Evolutionary conservation across 2,888 invertebrate species (phyloP).

Genomic region (Hemicrepidius hirtus): DNA sequence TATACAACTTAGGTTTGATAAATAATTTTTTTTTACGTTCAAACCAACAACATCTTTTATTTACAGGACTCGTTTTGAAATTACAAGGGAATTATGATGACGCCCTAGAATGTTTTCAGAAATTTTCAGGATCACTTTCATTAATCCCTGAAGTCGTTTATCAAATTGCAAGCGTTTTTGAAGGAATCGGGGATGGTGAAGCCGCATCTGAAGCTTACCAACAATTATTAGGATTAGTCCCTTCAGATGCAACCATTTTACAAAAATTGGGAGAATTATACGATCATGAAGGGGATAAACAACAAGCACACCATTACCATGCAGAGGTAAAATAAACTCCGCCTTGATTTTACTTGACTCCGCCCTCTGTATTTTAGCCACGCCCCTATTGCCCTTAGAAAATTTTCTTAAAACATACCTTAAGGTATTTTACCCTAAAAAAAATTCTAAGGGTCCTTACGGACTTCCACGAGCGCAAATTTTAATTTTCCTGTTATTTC

Average conservation of each 20-base stretch:
- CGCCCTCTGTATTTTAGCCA: no score
- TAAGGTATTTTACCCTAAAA: no score
- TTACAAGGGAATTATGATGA: constrained; percentile 81
- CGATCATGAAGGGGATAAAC: constrained; percentile 92
- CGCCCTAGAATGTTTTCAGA: constrained; percentile 86
- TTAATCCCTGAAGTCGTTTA: constrained; percentile 79
- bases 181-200: constrained; percentile 78
- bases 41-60: no score
- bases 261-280: constrained; percentile 93
- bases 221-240: constrained; percentile 86
- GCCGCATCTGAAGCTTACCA: constrained; percentile 81
- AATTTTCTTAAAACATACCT: no score
- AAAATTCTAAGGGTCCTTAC: no score
- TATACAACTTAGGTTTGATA: constrained; percentile 84
- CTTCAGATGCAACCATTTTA: constrained; percentile 93
- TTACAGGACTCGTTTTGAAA: constrained; percentile 80
- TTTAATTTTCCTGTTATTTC: constrained; percentile 55
- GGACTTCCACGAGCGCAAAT: no score
- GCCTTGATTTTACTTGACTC: no score
- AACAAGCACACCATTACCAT: constrained; percentile 90
- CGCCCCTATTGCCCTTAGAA: no score
- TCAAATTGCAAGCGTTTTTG: constrained; percentile 87
- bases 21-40: no score
- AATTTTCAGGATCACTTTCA: constrained; percentile 75
- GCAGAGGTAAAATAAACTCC: constrained; percentile 78